Conservation (phyloP, 2,113 vertebrate genomes). For the Myotis yumanensis region DNA sequence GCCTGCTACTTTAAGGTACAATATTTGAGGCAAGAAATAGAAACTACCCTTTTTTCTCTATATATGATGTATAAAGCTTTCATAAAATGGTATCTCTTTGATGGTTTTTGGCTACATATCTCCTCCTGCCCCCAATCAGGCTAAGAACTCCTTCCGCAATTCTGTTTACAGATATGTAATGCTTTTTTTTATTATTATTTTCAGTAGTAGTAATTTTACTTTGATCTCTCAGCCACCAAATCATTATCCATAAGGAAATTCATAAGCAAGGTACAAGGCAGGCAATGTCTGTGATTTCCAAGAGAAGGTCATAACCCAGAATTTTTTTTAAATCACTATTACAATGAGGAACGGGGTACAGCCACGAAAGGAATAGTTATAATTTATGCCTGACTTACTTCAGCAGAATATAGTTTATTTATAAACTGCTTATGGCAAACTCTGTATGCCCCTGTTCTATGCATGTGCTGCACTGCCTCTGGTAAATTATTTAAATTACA, state of each 20-base stretch:
- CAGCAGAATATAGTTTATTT: conserved; percentile 91
- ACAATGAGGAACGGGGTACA: conserved; percentile 85
- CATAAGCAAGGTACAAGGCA: conserved; percentile 84
- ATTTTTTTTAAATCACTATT: conserved; percentile 85
- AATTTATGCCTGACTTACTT: conserved; percentile 89
- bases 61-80: conserved; percentile 59
- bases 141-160: conserved; percentile 76
- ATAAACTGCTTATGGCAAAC: conserved; percentile 92
- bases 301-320: conserved; percentile 87
- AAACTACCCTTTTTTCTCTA: not conserved
- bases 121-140: not conserved
- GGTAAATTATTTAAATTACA: conserved; percentile 93
- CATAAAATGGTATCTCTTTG: conserved; percentile 65
- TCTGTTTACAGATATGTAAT: conserved; percentile 81
- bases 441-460: conserved; percentile 88
- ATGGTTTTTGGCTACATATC: conserved; percentile 66
- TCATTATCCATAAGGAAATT: conserved; percentile 82
- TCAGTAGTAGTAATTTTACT: conserved; percentile 83
- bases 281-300: conserved; percentile 83
- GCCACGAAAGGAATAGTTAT: conserved; percentile 87
- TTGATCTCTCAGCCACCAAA: conserved; percentile 82
- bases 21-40: conserved; percentile 71
- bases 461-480: conserved; percentile 88
- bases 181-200: conserved; percentile 63
- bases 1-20: conserved; percentile 77